These are phyloP conservation scores for Myxocyprinus asiaticus DNA, from an alignment of 2,113 vertebrate genomes.

Conservation along the genomic window DNA sequence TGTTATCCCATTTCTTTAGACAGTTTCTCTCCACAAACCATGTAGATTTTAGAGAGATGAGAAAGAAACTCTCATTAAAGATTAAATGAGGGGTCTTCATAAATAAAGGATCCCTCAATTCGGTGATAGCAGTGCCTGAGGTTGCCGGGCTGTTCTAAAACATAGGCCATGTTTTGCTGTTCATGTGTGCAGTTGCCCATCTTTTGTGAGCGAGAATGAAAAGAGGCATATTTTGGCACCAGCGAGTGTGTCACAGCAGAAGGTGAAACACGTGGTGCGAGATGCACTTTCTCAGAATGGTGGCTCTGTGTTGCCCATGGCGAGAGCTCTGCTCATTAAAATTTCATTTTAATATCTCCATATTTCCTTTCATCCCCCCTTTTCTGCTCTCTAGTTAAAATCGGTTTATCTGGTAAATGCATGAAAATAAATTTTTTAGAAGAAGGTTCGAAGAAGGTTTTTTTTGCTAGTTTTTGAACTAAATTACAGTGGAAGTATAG, in stretches of 20 bases:
- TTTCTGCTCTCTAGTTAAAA: no score
- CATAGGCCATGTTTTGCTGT: constrained; percentile 26
- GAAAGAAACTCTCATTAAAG: neutral
- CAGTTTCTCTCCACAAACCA: neutral
- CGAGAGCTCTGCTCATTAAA: constrained; percentile 37
- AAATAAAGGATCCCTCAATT: neutral
- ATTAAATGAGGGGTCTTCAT: neutral
- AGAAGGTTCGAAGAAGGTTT: no score
- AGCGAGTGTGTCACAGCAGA: constrained; percentile 39
- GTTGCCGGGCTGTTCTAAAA: constrained; percentile 2
- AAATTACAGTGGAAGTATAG: no score
- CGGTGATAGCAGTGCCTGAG: neutral
- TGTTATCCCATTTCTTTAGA: neutral
- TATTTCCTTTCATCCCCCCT: neutral
- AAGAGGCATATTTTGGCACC: constrained; percentile 18
- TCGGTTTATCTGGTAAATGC: constrained; percentile 1
- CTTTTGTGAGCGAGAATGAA: neutral
- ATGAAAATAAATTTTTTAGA: neutral
- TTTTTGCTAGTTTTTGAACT: no score
- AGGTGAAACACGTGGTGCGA: constrained; percentile 44
- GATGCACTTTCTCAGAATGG: constrained; percentile 40
- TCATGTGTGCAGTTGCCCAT: neutral
- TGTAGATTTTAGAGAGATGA: neutral
- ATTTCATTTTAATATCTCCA: constrained; percentile 37
- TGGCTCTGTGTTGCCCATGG: constrained; percentile 28